Evolutionary conservation across 2,888 invertebrate species (phyloP).

Genomic region (Lapara coniferarum): DNA sequence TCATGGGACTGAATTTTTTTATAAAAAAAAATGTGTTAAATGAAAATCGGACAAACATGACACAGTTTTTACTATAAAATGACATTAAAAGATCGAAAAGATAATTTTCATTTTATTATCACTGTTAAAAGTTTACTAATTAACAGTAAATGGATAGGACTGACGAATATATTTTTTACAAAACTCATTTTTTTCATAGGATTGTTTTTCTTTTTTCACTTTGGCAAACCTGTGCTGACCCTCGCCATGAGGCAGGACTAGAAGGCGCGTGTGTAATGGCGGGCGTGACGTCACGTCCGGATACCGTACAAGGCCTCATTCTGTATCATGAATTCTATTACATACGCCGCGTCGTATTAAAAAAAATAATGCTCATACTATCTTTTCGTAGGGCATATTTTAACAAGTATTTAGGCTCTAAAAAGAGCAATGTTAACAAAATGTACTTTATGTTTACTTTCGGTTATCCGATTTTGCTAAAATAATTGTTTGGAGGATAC

Average conservation of each 20-base stretch:
- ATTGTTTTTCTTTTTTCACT: neutral
- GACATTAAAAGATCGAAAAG: too few relatives aligned
- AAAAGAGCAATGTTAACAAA: neutral
- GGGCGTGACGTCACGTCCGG: slow-evolving; percentile 68
- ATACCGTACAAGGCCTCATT: slow-evolving; percentile 47
- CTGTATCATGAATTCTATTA: slow-evolving; percentile 60
- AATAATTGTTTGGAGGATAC: too few relatives aligned
- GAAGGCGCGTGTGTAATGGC: slow-evolving; percentile 57
- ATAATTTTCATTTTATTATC: too few relatives aligned
- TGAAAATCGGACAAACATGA: too few relatives aligned
- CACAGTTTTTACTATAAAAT: too few relatives aligned
- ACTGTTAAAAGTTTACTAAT: too few relatives aligned
- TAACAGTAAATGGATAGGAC: too few relatives aligned
- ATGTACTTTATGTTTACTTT: too few relatives aligned
- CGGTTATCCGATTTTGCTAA: too few relatives aligned
- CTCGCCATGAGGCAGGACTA: slow-evolving; percentile 35
- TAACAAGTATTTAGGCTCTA: neutral
- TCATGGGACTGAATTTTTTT: too few relatives aligned
- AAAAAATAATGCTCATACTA: slow-evolving; percentile 21
- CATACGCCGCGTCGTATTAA: slow-evolving; percentile 41
- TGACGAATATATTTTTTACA: neutral
- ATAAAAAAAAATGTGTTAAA: too few relatives aligned
- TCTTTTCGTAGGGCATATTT: neutral
- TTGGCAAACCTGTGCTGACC: slow-evolving; percentile 6
- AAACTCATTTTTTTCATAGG: neutral